Base-by-base conservation (phyloP, 1,140 invertebrate species). In the Callitettix versicolor region DNA sequence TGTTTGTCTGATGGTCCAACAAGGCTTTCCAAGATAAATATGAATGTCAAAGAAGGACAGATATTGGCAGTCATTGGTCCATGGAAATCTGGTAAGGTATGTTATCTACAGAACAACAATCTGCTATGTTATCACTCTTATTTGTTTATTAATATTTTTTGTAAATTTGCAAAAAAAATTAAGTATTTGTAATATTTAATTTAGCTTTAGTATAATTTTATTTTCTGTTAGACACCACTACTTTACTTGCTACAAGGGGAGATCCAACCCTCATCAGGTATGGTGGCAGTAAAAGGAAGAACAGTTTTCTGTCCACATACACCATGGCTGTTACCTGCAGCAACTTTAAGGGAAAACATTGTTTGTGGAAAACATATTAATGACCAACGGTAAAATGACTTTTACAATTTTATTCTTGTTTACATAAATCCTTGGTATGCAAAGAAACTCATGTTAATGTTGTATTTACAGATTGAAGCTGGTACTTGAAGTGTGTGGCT, bases 21-120 rank as follows among this genome's bases (percentile, higher is more conserved):
- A n/a, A 26, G 11, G 17, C 62, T 79, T 11, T 65, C 69, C 1
- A 71, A 75, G 58, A 71, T 85, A 3, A 77, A 69, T 50, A 68
- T 81, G 0, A 69, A 77, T 55, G 76, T 85, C 20, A 75, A 76
- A 56, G 73, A 79, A 3, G 79, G 81, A 9, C 74, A 84, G 26
- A 63, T 91, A 14, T 67, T 85, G 0, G 83, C 82, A 0, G 70
- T 91, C 2, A 81, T 91, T 38, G 88, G 88, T 2, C 79, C 81
- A 34, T 87, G 91, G 26, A 86, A 87, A 5, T 74, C 81, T 0
- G 87, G 88, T 14, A 91, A 91, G 66, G 75, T 76, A 30, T 30
- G 3, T 30, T 3, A 30, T n/a, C n/a, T n/a, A n/a, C n/a, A n/a
- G n/a, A n/a, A n/a, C n/a, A n/a, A n/a, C n/a, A n/a, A n/a, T n/a